Base-by-base conservation (phyloP, 2,113 vertebrate genomes). In the Erinaceus europaeus region DNA sequence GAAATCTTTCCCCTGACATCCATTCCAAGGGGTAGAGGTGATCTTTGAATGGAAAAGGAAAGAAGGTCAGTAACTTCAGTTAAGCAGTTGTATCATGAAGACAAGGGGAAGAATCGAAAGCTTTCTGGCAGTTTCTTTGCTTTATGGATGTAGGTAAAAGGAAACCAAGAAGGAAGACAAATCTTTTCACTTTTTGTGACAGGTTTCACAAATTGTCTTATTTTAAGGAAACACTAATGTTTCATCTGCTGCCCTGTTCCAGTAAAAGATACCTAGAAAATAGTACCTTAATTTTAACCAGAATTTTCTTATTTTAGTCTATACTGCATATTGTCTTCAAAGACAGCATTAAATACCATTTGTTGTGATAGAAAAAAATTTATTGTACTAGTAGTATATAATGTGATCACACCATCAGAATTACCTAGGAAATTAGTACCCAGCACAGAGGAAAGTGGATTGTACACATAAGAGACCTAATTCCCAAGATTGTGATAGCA, bases 61-160 rank as follows among this genome's bases (percentile, higher is more conserved):
- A 82, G 64, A 80, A 86, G 42, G 57, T 79, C 36, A 1, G 78
- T 67, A 95, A 96, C 62, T 96, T 94, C 88, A 90, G 61, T 96
- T 96, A 96, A 95, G 94, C 21, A 59, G 15, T 76, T 71, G 59
- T 96, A 95, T 48, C 89, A 69, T 77, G 34, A 50, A 79, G 73
- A 71, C 76, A 86, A 85, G 92, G n/a, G 91, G 77, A 72, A 77
- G 55, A 87, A 88, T 71, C 76, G 64, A 62, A 92, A 93, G 78
- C 92, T 96, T 95, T 95, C 95, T 79, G 86, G 81, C 90, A 90
- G 96, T 95, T 92, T 72, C 93, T 96, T 97, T 97, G 91, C 97
- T 97, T 97, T 97, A 97, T 95, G 85, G 85, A 93, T 71, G 72
- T 80, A 80, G 79, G 95, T 96, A 95, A 96, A 94, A 95, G 55